Conservation (phyloP, 2,797 vertebrate genomes). For the Anableps anableps region DNA sequence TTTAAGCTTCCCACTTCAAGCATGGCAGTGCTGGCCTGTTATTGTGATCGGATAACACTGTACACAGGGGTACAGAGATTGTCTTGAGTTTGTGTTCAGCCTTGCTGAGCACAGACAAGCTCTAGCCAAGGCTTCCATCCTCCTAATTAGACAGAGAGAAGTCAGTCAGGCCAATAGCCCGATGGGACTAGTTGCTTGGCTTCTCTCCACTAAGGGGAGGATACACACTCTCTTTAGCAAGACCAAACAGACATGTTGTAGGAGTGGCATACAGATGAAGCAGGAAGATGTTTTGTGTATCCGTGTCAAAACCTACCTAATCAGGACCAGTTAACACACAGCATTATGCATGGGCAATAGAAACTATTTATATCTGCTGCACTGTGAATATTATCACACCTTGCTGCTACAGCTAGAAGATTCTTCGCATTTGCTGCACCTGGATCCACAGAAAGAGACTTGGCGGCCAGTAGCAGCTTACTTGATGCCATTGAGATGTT, state of each 20-base stretch:
- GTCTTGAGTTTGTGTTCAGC: slow-evolving; percentile 73
- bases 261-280: slow-evolving; percentile 45
- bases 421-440: slow-evolving; percentile 99
- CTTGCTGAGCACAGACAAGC: slow-evolving; percentile 74
- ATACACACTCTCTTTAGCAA: slow-evolving; percentile 52
- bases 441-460: slow-evolving; percentile 97
- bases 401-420: slow-evolving; percentile 95
- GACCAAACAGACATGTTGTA: slow-evolving; percentile 38
- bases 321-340: slow-evolving; percentile 2
- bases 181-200: slow-evolving; percentile 69
- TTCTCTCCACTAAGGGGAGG: slow-evolving; percentile 60
- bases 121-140: slow-evolving; percentile 75
- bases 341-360: slow-evolving; percentile 12
- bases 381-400: slow-evolving; percentile 79
- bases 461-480: slow-evolving; percentile 95
- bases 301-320: slow-evolving; percentile 17
- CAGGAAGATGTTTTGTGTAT: slow-evolving; percentile 23
- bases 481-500: slow-evolving; percentile 99
- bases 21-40: slow-evolving; percentile 43
- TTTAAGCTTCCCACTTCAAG: slow-evolving; percentile 48
- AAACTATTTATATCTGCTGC: slow-evolving; percentile 21
- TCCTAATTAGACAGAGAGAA: slow-evolving; percentile 82
- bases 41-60: slow-evolving; percentile 44
- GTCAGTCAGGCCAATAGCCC: slow-evolving; percentile 80
- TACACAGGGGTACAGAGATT: slow-evolving; percentile 52